Conservation (phyloP, 2,888 invertebrate species). For the Steromphala cineraria region DNA sequence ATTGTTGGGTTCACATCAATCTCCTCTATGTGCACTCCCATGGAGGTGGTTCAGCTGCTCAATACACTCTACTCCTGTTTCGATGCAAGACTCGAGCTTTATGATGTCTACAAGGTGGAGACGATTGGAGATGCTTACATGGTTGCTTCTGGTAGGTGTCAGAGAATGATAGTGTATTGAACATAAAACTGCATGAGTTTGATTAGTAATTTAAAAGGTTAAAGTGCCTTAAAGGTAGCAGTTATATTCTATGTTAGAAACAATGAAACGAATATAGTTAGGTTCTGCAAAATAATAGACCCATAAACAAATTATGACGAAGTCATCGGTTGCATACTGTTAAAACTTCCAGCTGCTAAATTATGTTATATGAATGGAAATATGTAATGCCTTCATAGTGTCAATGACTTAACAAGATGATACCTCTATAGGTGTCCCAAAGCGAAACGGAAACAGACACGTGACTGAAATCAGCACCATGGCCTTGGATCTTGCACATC, state of each 20-base stretch:
- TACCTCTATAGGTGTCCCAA: constrained; percentile 55
- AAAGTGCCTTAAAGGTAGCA: no score
- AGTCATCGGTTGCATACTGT: no score
- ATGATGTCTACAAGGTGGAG: constrained; percentile 68
- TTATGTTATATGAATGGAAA: no score
- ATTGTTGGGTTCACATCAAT: constrained; percentile 69
- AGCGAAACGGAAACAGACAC: constrained; percentile 60
- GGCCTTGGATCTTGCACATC: constrained; percentile 60
- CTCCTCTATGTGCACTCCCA: constrained; percentile 62
- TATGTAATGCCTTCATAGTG: no score
- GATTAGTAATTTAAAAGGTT: no score
- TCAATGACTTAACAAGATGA: not conserved
- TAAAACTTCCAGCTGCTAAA: no score
- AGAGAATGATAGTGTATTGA: no score
- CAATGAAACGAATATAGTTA: no score
- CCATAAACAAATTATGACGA: no score
- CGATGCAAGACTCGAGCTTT: constrained; percentile 59
- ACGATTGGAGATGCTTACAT: constrained; percentile 64
- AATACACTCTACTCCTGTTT: constrained; percentile 64
- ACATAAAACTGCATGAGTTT: no score
- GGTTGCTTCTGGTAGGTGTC: constrained; percentile 53
- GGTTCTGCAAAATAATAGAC: no score
- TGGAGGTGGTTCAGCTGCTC: constrained; percentile 63
- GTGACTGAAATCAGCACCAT: constrained; percentile 62
- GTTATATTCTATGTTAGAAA: no score